A percentile compares a stretch with the other conserved stretches of the same genome.
Conservation (phyloP, 2,113 vertebrate species). For the Struthio camelus region DNA sequence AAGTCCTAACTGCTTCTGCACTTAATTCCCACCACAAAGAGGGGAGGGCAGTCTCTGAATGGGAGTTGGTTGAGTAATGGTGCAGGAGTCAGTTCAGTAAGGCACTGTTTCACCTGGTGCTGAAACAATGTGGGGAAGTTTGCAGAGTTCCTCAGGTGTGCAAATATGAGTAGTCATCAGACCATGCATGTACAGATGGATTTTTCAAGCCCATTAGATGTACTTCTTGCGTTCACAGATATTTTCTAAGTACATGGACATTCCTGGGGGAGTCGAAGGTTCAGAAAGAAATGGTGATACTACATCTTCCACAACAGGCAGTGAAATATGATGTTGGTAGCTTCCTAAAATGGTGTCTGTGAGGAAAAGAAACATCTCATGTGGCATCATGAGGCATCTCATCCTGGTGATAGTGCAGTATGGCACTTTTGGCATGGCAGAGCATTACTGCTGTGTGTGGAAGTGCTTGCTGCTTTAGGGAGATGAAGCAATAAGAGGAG, state of each 20-base stretch:
- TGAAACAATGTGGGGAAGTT: not conserved
- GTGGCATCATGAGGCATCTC: not conserved
- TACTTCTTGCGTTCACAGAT: not conserved
- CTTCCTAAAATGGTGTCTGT: not conserved
- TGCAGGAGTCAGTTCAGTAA: not conserved
- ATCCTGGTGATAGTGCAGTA: not conserved
- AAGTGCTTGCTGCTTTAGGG: not conserved
- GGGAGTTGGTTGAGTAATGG: not conserved
- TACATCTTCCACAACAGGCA: not conserved
- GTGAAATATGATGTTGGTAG: not conserved
- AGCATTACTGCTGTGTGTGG: not conserved
- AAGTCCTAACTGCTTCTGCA: not conserved
- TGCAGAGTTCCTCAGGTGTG: not conserved
- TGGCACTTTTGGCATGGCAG: not conserved
- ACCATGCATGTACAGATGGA: not conserved
- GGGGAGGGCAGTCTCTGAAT: not conserved
- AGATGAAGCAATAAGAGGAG: not conserved
- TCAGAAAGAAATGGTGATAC: not conserved
- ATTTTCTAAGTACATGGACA: not conserved
- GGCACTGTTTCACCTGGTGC: not conserved
- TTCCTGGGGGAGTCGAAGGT: not conserved
- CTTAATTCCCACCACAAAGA: too few relatives aligned
- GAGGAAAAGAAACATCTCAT: not conserved
- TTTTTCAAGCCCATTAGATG: not conserved
- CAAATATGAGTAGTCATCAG: not conserved